A percentile compares a stretch with the other conserved stretches of the same genome.
phyloP scores from a whole-genome alignment of 2,888 invertebrate species.

The Aleiodes alternator region DNA sequence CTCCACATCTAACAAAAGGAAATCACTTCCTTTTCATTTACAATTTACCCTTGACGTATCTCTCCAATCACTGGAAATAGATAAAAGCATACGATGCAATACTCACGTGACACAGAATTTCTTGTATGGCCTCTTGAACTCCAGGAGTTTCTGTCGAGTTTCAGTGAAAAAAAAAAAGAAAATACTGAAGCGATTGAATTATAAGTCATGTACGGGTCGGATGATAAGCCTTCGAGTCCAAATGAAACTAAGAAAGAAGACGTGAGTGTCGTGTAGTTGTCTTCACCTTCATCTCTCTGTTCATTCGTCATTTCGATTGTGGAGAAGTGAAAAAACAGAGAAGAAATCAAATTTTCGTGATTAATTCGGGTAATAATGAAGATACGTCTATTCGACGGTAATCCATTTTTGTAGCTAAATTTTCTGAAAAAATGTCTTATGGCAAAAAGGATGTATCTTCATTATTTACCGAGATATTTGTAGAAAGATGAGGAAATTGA shows the following conservation, averaged over 20 bases:
- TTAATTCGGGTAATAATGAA: constrained; percentile 1
- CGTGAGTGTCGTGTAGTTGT: constrained; percentile 62
- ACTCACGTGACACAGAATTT: constrained; percentile 63
- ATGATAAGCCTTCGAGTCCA: constrained; percentile 60
- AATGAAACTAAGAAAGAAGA: constrained; percentile 59
- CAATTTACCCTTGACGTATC: not conserved
- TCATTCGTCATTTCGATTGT: constrained; percentile 33
- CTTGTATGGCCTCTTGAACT: constrained; percentile 67
- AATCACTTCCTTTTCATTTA: constrained; percentile 28
- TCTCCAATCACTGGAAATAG: constrained; percentile 44
- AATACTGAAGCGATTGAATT: constrained; percentile 41
- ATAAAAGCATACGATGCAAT: constrained; percentile 33
- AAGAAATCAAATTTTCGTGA: too few relatives aligned
- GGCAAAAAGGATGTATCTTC: too few relatives aligned
- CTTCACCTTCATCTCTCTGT: constrained; percentile 9
- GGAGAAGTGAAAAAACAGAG: constrained; percentile 4
- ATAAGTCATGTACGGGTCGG: constrained; percentile 63
- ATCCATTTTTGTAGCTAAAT: too few relatives aligned
- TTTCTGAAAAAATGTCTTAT: too few relatives aligned
- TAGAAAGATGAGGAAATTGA: too few relatives aligned
- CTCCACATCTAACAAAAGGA: too few relatives aligned
- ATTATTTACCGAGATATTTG: too few relatives aligned
- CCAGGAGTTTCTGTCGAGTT: constrained; percentile 21
- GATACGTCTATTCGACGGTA: too few relatives aligned
- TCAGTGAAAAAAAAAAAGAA: not conserved